Evolutionary conservation across 92 coral and sea anemone genomes (phyloP).

Genomic region (Ricordea florida): DNA sequence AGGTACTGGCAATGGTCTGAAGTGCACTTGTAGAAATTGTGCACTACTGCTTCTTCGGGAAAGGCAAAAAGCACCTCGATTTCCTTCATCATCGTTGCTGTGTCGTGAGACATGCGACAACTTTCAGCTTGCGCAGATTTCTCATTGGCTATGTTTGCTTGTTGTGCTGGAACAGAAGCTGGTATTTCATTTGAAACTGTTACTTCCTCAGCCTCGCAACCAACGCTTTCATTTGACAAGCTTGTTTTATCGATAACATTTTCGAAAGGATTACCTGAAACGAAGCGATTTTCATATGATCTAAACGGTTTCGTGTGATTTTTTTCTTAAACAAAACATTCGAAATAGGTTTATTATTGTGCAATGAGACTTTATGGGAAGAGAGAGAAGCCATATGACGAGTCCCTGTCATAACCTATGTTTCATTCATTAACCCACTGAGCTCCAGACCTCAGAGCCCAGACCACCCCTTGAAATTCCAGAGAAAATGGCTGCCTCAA

Average conservation of each 20-base stretch:
- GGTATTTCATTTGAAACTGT: conserved; percentile 4
- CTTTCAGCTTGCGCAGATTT: conserved; percentile 3
- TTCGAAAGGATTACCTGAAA: conserved; percentile 35
- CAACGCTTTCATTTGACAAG: conserved; percentile 18
- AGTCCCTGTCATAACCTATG: neutral
- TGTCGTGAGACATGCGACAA: neutral
- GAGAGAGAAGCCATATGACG: neutral
- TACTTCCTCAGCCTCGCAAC: conserved; percentile 21
- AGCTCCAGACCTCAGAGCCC: too few species aligned
- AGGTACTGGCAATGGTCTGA: conserved; percentile 38
- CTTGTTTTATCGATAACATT: conserved; percentile 27
- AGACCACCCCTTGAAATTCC: too few species aligned
- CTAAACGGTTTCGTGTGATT: too few species aligned
- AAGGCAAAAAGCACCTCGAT: conserved; percentile 31
- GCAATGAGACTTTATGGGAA: neutral
- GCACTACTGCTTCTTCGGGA: conserved; percentile 28
- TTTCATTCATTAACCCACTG: conserved; percentile 1
- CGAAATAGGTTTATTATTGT: neutral
- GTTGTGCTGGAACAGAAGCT: conserved; percentile 21
- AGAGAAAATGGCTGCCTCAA: too few species aligned
- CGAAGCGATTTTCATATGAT: too few species aligned
- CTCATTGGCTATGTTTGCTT: conserved; percentile 2
- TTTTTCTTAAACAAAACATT: conserved; percentile 6
- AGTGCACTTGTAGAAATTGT: conserved; percentile 42
- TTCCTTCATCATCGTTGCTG: conserved; percentile 12